Percentiles rank a stretch among this genome's conserved stretches.
Evolutionary conservation across 2,888 invertebrate genomes (phyloP).

Genomic region (Patella depressa): DNA sequence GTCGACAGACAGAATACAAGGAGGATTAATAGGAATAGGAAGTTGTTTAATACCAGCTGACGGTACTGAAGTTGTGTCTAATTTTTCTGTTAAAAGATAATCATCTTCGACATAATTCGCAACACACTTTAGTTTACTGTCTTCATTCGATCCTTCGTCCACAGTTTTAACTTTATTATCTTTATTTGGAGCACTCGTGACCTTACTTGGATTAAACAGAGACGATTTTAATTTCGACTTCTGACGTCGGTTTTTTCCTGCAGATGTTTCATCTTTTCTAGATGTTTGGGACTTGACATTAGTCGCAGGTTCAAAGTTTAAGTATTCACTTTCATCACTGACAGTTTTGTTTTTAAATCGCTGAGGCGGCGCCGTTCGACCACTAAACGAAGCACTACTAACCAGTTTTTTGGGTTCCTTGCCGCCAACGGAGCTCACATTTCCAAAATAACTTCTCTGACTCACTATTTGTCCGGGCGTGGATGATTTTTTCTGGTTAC

Average conservation of each 20-base stretch:
- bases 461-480: neutral
- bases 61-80: slow-evolving; percentile 5
- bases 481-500: neutral
- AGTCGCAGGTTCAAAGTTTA: neutral
- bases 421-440: neutral
- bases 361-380: no score
- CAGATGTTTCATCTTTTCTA: neutral
- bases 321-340: neutral
- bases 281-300: neutral
- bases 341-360: slow-evolving; percentile 18
- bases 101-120: slow-evolving; percentile 17
- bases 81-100: neutral
- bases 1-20: neutral
- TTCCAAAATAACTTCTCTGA: slow-evolving; percentile 4
- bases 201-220: neutral
- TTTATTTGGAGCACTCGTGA: neutral
- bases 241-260: neutral
- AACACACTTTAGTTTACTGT: no score
- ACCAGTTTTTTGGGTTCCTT: neutral
- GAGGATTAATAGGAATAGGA: neutral
- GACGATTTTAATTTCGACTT: neutral
- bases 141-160: slow-evolving; percentile 11
- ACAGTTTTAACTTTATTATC: slow-evolving; percentile 24
- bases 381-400: neutral
- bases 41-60: neutral